These are phyloP conservation scores for Drosophila novamexicana DNA, from an alignment of 1,140 invertebrate genomes.

Conservation along the genomic window DNA sequence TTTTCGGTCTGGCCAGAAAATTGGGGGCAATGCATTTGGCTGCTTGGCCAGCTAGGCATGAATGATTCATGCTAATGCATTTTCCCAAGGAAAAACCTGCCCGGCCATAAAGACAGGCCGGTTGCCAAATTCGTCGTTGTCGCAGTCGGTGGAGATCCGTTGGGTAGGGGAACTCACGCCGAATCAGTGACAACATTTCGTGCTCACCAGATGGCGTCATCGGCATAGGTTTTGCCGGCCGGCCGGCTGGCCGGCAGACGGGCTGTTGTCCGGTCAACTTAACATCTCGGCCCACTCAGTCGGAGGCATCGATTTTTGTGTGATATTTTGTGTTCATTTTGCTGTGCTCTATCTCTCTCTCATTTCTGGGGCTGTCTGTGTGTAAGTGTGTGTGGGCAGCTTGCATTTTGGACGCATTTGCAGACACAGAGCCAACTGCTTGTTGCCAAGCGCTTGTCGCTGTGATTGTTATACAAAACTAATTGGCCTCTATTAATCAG, in stretches of 20 bases:
- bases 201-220: constrained; percentile 68
- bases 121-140: constrained; percentile 51
- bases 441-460: constrained; percentile 23
- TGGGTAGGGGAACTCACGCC: constrained; percentile 8
- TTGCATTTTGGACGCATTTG: constrained; percentile 46
- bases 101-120: constrained; percentile 51
- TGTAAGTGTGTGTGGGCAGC: constrained; percentile 19
- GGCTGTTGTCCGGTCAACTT: background rate
- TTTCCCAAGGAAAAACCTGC: constrained; percentile 72
- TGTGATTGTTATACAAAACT: constrained; percentile 24
- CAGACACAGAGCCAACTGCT: constrained; percentile 25
- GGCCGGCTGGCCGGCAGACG: constrained; percentile 31
- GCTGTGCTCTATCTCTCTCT: constrained; percentile 8
- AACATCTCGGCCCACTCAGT: constrained; percentile 36
- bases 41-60: constrained; percentile 40
- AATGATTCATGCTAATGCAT: constrained; percentile 75
- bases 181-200: constrained; percentile 64
- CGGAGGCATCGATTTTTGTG: constrained; percentile 56
- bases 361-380: background rate
- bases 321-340: too few relatives aligned
- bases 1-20: constrained; percentile 49
- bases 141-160: background rate
- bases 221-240: constrained; percentile 52
- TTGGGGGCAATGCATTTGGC: constrained; percentile 62
- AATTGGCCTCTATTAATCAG: constrained; percentile 55